Percentiles rank a stretch among this genome's conserved stretches.
phyloP scores from a whole-genome alignment of 2,113 vertebrate genomes.

The Heterotis niloticus region DNA sequence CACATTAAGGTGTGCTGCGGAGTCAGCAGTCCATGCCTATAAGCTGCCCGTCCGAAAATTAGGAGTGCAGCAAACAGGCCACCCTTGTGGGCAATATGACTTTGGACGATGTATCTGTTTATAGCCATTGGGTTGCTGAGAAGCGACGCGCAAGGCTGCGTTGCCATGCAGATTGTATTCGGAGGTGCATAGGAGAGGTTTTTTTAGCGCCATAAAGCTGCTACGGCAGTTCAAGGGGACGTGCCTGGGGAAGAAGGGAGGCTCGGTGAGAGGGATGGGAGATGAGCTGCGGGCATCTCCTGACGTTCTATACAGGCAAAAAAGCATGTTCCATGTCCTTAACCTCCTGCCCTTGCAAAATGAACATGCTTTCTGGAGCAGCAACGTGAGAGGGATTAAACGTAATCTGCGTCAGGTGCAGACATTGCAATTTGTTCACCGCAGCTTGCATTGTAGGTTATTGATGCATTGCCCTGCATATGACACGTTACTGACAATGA shows the following conservation, averaged over 20 bases:
- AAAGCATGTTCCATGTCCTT: constrained; percentile 26
- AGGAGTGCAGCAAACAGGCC: not conserved
- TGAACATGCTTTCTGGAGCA: constrained; percentile 44
- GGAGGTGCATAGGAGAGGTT: too few species aligned
- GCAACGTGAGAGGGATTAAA: constrained; percentile 53
- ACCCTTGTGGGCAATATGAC: not conserved
- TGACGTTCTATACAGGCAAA: not conserved
- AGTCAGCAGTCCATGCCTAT: not conserved
- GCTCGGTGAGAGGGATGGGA: too few species aligned
- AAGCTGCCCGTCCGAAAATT: not conserved
- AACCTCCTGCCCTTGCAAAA: constrained; percentile 46
- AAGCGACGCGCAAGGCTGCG: not conserved
- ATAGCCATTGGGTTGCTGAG: not conserved
- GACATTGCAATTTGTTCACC: constrained; percentile 47
- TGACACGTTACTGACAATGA: constrained; percentile 60
- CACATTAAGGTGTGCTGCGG: not conserved
- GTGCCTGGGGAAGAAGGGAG: not conserved
- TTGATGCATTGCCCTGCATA: constrained; percentile 56
- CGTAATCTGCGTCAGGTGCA: constrained; percentile 50
- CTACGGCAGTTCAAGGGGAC: not conserved
- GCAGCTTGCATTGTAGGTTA: constrained; percentile 47
- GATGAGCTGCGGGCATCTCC: too few species aligned
- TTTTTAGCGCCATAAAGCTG: too few species aligned
- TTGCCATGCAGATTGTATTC: too few species aligned
- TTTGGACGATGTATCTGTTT: not conserved